Base-by-base conservation (phyloP, 2,797 vertebrate species). In the Columba guinea region DNA sequence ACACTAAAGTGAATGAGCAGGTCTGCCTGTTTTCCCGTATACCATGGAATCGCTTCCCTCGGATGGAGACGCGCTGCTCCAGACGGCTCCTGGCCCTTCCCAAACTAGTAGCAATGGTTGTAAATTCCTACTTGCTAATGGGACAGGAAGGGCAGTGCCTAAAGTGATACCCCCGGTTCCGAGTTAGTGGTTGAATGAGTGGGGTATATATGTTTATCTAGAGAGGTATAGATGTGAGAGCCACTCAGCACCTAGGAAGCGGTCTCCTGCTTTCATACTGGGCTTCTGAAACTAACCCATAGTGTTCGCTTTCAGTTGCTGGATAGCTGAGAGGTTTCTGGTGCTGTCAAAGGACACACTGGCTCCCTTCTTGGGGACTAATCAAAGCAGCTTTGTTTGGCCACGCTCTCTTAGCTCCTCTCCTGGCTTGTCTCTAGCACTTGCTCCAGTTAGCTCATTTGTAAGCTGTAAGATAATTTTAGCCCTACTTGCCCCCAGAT, bases 1-100 rank as follows among this genome's bases (percentile, higher is more conserved):
- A 99, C 95, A 99, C 99, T 77, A 99, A 98, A 98, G 98, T 99
- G 97, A 99, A 99, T 53, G 99, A 99, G 96, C 99, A 99, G 99
- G 99, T 99, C 89, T 96, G 98, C 88, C 69, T 92, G 26, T 79
- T 59, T 95, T 94, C 78, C 71, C 83, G 23, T 58, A 7, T 16
- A 1, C 34, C 5, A 0, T 24, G 73, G 71, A 95, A 62, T 77
- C 2, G 1, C 44, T 39, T 68, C 56, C 35, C 56, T 87, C 0
- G 2, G 69, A 22, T 49, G 56, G 55, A 78, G 59, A 27, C 37
- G 55, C 39, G 49, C 64, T 74, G 27, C 63, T 74, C 32, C 56
- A 85, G 81, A 84, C 63, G 58, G 28, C 41, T 84, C 80, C 83
- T 82, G 90, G 28, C 88, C 58, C 83, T 76, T 81, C 86, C 84